Conservation (phyloP, 2,113 vertebrate genomes). For the Neolamprologus brichardi region DNA sequence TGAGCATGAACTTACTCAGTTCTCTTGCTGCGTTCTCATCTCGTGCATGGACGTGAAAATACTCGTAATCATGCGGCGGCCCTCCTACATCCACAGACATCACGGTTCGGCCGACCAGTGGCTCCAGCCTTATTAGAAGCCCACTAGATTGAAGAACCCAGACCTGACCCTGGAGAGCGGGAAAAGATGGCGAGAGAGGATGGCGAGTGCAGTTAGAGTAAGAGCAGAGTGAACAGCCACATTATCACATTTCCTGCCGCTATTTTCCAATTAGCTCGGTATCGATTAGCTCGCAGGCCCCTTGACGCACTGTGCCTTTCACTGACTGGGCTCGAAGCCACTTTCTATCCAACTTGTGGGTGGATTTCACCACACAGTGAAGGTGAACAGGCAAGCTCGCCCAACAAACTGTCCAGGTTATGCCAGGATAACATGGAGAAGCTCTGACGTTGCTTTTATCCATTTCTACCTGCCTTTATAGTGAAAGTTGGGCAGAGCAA, state of each 20-base stretch:
- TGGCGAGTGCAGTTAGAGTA: neutral
- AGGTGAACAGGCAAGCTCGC: neutral
- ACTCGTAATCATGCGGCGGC: neutral
- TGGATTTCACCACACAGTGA: neutral
- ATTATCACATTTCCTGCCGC: conserved; percentile 62
- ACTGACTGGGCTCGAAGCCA: conserved; percentile 38
- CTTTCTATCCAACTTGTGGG: conserved; percentile 24
- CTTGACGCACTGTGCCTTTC: conserved; percentile 18
- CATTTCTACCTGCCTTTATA: neutral
- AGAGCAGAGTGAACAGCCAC: conserved; percentile 28
- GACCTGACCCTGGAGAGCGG: neutral
- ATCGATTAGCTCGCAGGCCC: conserved; percentile 44
- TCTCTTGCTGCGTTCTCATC: neutral
- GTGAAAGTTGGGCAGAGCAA: neutral
- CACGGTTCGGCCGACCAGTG: neutral
- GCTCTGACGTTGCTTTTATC: neutral
- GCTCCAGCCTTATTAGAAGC: conserved; percentile 34
- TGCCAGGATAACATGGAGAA: neutral
- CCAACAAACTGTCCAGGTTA: neutral
- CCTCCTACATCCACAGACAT: neutral
- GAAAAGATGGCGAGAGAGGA: neutral
- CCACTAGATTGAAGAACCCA: conserved; percentile 24
- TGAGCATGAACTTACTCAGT: neutral
- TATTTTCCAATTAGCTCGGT: conserved; percentile 63
- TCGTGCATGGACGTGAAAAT: neutral